A percentile compares a stretch with the other conserved stretches of the same genome.
Evolutionary conservation across 2,888 invertebrate genomes (phyloP).

Genomic region (Agrypnus murinus): DNA sequence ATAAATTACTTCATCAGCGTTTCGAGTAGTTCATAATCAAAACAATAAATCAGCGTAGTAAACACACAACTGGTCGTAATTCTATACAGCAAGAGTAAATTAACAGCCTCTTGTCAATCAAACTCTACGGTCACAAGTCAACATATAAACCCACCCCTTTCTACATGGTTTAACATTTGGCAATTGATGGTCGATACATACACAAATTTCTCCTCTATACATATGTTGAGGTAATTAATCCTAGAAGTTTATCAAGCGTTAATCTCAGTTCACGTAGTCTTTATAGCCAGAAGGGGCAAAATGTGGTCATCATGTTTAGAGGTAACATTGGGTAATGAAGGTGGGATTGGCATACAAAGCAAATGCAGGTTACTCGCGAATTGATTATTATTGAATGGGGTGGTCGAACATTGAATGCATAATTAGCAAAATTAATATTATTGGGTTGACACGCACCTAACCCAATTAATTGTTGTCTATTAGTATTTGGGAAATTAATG

Average conservation of each 20-base stretch:
- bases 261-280: not conserved
- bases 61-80: slow-evolving; percentile 30
- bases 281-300: not conserved
- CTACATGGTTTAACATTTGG: not conserved
- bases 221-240: slow-evolving; percentile 11
- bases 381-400: slow-evolving; percentile 43
- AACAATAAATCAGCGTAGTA: slow-evolving; percentile 30
- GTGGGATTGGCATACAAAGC: not conserved
- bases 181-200: not conserved
- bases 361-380: slow-evolving; percentile 8
- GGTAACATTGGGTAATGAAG: too few species aligned
- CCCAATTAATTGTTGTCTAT: slow-evolving; percentile 49
- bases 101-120: slow-evolving; percentile 32
- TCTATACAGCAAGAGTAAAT: slow-evolving; percentile 31
- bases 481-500: slow-evolving; percentile 47
- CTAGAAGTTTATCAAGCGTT: not conserved
- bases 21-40: slow-evolving; percentile 3
- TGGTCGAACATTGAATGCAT: slow-evolving; percentile 47
- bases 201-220: not conserved
- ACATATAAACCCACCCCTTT: too few species aligned
- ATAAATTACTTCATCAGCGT: not conserved
- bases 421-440: slow-evolving; percentile 52
- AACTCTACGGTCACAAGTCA: not conserved
- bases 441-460: slow-evolving; percentile 48
- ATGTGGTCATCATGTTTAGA: not conserved